phyloP scores from a whole-genome alignment of 2,888 invertebrate genomes.

The Stegana nigrithorax region DNA sequence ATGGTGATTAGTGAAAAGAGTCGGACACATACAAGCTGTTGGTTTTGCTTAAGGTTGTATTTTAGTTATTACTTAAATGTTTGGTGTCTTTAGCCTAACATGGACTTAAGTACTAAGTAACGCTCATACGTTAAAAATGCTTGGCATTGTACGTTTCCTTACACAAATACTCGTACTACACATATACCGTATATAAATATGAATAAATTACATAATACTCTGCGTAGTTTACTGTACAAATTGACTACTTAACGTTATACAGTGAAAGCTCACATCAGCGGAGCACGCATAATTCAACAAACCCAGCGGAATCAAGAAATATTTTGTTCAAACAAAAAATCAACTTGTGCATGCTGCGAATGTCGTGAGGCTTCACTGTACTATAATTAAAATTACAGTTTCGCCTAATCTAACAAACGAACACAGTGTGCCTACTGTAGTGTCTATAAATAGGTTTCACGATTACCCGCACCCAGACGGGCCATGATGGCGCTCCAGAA shows the following conservation, averaged over 20 bases:
- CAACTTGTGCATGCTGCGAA: no score
- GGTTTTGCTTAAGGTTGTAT: slow-evolving; percentile 17
- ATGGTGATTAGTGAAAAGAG: slow-evolving; percentile 35
- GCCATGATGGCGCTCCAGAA: slow-evolving; percentile 8
- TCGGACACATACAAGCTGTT: no score
- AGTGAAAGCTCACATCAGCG: slow-evolving; percentile 27
- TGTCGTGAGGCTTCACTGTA: slow-evolving; percentile 30
- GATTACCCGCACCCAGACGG: slow-evolving; percentile 31
- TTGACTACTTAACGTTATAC: slow-evolving; percentile 59
- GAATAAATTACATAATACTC: slow-evolving; percentile 37
- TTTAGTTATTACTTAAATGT: not conserved
- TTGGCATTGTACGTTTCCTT: slow-evolving; percentile 40
- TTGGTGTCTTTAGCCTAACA: slow-evolving; percentile 3
- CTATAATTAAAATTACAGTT: slow-evolving; percentile 24
- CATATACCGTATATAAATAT: slow-evolving; percentile 29
- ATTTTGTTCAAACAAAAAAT: no score
- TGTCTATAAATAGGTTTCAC: slow-evolving; percentile 56
- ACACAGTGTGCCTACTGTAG: slow-evolving; percentile 56
- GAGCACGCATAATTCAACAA: no score
- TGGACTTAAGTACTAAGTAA: not conserved
- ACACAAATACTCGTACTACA: slow-evolving; percentile 39
- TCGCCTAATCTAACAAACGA: slow-evolving; percentile 34
- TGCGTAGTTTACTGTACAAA: slow-evolving; percentile 41
- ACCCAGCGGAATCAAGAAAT: no score
- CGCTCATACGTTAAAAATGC: slow-evolving; percentile 38